Evolutionary conservation across 2,113 vertebrate genomes (phyloP).

Genomic region (Hucho hucho): DNA sequence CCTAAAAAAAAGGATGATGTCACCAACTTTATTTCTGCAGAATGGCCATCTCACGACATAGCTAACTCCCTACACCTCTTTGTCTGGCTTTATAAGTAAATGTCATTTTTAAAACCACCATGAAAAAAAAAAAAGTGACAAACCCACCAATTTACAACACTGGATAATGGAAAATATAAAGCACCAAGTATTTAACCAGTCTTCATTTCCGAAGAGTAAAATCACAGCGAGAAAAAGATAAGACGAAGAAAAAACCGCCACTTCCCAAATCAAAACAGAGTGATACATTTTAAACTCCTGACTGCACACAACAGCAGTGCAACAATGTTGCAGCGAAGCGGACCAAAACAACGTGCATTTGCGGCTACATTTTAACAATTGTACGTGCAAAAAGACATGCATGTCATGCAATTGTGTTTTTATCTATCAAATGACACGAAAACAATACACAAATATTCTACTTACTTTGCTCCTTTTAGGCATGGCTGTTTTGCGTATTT

Average conservation of each 20-base stretch:
- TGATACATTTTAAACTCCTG: constrained; percentile 25
- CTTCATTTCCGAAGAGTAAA: constrained; percentile 20
- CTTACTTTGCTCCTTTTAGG: constrained; percentile 84
- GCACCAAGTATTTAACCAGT: background rate
- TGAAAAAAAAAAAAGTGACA: background rate
- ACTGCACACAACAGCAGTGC: constrained; percentile 17
- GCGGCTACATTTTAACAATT: constrained; percentile 23
- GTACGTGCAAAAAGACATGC: constrained; percentile 6
- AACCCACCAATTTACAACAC: background rate
- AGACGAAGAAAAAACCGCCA: constrained; percentile 32
- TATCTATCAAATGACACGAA: constrained; percentile 41
- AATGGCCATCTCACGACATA: constrained; percentile 23
- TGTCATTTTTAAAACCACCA: background rate
- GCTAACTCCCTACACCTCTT: background rate
- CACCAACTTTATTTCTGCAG: constrained; percentile 63
- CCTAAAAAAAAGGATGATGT: background rate
- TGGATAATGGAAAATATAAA: background rate
- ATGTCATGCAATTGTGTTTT: constrained; percentile 20
- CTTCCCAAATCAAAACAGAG: constrained; percentile 57
- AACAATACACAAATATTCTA: constrained; percentile 61
- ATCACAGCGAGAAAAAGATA: constrained; percentile 39
- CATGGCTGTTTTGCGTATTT: constrained; percentile 73
- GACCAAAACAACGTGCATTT: background rate
- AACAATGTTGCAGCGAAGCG: constrained; percentile 13
- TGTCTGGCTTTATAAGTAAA: background rate